A percentile compares a stretch with the other conserved stretches of the same genome.
These are phyloP conservation scores for Clunio marinus DNA, from an alignment of 2,888 invertebrate genomes.

Conservation along the genomic window DNA sequence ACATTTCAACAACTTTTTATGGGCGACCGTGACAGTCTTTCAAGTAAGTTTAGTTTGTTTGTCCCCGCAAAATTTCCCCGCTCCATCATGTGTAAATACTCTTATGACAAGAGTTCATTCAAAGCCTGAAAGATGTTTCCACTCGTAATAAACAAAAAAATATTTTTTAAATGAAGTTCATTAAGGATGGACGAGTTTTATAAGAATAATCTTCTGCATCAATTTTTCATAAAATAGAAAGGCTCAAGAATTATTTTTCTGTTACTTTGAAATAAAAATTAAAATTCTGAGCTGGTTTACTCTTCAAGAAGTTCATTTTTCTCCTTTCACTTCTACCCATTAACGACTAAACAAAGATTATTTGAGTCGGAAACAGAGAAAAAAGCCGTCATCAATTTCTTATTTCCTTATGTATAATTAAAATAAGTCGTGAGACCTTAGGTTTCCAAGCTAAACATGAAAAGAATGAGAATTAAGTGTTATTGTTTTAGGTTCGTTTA, in stretches of 20 bases:
- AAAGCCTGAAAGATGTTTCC: no score
- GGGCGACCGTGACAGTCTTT: constrained; percentile 96
- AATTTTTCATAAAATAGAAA: no score
- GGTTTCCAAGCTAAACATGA: neutral
- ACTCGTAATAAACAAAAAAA: no score
- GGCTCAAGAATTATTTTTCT: no score
- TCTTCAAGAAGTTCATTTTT: no score
- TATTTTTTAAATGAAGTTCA: no score
- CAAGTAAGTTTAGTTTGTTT: constrained; percentile 70
- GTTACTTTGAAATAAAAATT: no score
- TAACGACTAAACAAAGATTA: neutral
- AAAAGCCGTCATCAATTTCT: neutral
- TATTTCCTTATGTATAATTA: constrained; percentile 10
- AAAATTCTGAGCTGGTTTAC: no score
- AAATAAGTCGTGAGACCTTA: neutral
- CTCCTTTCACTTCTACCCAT: no score
- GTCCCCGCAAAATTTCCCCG: neutral
- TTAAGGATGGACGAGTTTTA: no score
- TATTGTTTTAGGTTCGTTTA: neutral
- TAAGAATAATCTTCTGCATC: no score
- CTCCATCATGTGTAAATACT: neutral
- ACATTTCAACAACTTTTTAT: constrained; percentile 97
- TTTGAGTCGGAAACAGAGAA: constrained; percentile 2
- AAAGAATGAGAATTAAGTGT: constrained; percentile 8
- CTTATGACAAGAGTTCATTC: no score